phyloP scores from a whole-genome alignment of 2,888 invertebrate genomes.

The Tetanocera ferruginea region DNA sequence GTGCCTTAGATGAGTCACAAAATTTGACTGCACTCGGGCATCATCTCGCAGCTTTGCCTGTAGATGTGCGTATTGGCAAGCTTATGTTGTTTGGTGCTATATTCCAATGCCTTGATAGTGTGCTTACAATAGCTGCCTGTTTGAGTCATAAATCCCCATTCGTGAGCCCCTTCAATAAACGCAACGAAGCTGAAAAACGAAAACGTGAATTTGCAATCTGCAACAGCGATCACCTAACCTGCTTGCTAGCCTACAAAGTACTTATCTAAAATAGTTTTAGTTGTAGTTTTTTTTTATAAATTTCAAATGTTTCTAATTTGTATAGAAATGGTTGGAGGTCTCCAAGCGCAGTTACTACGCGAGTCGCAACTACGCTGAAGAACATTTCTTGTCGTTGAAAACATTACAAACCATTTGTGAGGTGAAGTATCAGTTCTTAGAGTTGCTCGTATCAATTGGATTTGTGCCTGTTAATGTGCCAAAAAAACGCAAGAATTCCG shows the following conservation, averaged over 20 bases:
- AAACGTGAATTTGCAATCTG: conserved; percentile 82
- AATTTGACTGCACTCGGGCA: conserved; percentile 87
- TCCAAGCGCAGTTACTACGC: conserved; percentile 78
- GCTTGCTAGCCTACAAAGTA: conserved; percentile 87
- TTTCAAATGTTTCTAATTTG: conserved; percentile 23
- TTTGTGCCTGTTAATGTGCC: conserved; percentile 81
- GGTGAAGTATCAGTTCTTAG: conserved; percentile 86
- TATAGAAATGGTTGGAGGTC: conserved; percentile 84
- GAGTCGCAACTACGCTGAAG: conserved; percentile 83
- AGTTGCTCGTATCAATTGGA: conserved; percentile 82
- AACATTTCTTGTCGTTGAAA: conserved; percentile 86
- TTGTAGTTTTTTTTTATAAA: neutral
- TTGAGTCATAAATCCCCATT: conserved; percentile 86
- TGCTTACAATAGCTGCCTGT: conserved; percentile 90
- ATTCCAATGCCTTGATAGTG: conserved; percentile 91
- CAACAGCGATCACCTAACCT: conserved; percentile 91
- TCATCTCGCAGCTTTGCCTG: conserved; percentile 89
- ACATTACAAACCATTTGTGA: conserved; percentile 88
- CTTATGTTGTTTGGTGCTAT: conserved; percentile 92
- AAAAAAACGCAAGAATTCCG: conserved; percentile 64
- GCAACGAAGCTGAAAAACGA: conserved; percentile 79
- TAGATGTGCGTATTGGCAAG: conserved; percentile 93
- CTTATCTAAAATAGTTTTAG: conserved; percentile 6
- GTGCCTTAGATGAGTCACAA: conserved; percentile 82
- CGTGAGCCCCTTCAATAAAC: conserved; percentile 80